Evolutionary conservation across 2,888 invertebrate genomes (phyloP), one percentile per base, ranked within the genome.

Genomic region (Anaspis maculata): DNA sequence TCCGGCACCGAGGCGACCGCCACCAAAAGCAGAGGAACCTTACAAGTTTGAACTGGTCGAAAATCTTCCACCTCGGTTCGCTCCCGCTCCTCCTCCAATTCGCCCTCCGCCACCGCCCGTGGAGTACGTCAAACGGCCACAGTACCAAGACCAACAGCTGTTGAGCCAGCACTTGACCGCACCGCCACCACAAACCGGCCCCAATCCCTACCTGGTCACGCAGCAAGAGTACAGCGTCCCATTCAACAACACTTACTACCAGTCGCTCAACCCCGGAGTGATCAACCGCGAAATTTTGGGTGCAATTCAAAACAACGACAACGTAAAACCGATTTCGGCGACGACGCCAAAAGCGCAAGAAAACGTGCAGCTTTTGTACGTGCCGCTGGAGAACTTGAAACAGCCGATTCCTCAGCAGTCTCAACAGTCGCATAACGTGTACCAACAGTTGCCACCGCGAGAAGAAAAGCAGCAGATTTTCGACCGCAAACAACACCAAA

Each of bases 361-460:
- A 60, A 77, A 81, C 62, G 79, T 87, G 0, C 87, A 88, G 54
- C 61, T 88, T 21, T 68, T 89, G 0, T 89, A 88, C 54, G 86
- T 89, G 0, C 88, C 88, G 3, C 71, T 86, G 13, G 86, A 89
- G 52, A 56, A 51, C 32, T 32, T 55, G 23, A 45, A 48, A 32
- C n/a, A n/a, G n/a, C 27, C 38, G 4, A 49, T 34, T 77, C 83
- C 1, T 60, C 86, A 13, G 38, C 36, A 45, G 76, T 76, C 45
- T 67, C 73, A 53, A 67, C 66, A 38, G 30, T 38, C 42, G n/a
- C 38, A 48, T 31, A 38, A 14, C 7, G 31, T 33, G 24, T 45
- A 47, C 31, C 60, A 64, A 46, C 70, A 70, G 5, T 23, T 25
- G n/a, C 37, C 28, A 19, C 25, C 31, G 5, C 16, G 30, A 13